Conservation (phyloP, 2,113 vertebrate species). For the Nasalis larvatus region DNA sequence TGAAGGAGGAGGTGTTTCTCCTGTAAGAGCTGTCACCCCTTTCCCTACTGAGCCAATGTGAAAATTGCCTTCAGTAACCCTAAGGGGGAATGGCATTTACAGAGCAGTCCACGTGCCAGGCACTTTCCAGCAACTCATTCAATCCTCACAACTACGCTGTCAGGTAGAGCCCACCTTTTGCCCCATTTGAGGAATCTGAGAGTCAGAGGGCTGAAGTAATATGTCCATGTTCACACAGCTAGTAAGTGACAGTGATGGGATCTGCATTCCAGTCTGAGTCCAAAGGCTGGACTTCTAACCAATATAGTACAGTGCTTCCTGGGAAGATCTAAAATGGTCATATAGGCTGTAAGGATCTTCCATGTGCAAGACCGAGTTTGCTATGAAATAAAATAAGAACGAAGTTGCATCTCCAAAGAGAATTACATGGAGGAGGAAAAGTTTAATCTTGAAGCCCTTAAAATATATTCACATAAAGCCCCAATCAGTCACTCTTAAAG, state of each 20-base stretch:
- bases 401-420: background rate
- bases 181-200: background rate
- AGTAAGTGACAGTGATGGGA: background rate
- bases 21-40: background rate
- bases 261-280: background rate
- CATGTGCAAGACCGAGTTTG: background rate
- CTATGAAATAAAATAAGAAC: conserved; percentile 7
- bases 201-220: background rate
- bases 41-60: background rate
- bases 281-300: background rate
- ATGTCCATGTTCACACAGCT: background rate
- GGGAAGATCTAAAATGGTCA: background rate
- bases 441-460: conserved; percentile 40
- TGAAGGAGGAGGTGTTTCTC: background rate
- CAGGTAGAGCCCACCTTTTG: background rate
- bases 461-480: conserved; percentile 33
- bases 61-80: background rate
- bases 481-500: conserved; percentile 1
- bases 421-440: conserved; percentile 22
- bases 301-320: background rate
- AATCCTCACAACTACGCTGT: background rate
- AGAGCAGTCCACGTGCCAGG: no score
- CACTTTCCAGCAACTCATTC: background rate
- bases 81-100: background rate
- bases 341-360: background rate